phyloP scores from a whole-genome alignment of 2,797 vertebrate genomes.

The Artibeus lituratus region DNA sequence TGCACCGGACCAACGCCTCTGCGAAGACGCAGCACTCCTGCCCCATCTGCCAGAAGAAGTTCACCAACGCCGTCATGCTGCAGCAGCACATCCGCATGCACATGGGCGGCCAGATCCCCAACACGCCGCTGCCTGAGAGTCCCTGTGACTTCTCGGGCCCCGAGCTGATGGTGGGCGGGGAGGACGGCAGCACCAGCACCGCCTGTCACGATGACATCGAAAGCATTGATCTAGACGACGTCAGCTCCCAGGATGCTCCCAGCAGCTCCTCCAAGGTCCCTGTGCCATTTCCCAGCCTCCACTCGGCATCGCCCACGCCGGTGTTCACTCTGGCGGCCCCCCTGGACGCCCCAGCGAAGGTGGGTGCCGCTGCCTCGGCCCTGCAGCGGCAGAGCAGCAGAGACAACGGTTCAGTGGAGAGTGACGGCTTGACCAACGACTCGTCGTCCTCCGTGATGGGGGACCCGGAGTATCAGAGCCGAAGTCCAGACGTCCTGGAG shows the following conservation, averaged over 20 bases:
- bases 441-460: conserved; percentile 81
- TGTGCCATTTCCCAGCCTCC: conserved; percentile 66
- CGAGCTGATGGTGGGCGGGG: conserved; percentile 79
- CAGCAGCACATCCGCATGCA: conserved; percentile 99
- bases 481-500: conserved; percentile 90
- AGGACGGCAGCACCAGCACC: conserved; percentile 72
- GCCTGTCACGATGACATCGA: conserved; percentile 83
- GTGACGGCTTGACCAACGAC: conserved; percentile 89
- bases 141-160: conserved; percentile 84
- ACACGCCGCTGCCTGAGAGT: conserved; percentile 90
- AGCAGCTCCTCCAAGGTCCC: conserved; percentile 79
- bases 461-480: conserved; percentile 89
- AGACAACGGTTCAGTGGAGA: conserved; percentile 87
- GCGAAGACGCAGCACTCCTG: conserved; percentile 97
- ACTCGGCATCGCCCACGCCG: conserved; percentile 67
- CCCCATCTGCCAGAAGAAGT: conserved; percentile 99
- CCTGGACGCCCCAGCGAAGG: conserved; percentile 87
- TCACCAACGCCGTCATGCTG: conserved; percentile 95
- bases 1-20: conserved; percentile 92
- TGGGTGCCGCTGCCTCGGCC: conserved; percentile 83
- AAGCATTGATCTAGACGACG: conserved; percentile 84
- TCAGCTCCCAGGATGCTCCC: conserved; percentile 82
- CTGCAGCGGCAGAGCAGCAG: conserved; percentile 92
- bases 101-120: conserved; percentile 98
- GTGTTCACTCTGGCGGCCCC: conserved; percentile 85